A percentile compares a stretch with the other conserved stretches of the same genome.
Conservation (phyloP, 2,113 vertebrate species). For the Passer montanus region DNA sequence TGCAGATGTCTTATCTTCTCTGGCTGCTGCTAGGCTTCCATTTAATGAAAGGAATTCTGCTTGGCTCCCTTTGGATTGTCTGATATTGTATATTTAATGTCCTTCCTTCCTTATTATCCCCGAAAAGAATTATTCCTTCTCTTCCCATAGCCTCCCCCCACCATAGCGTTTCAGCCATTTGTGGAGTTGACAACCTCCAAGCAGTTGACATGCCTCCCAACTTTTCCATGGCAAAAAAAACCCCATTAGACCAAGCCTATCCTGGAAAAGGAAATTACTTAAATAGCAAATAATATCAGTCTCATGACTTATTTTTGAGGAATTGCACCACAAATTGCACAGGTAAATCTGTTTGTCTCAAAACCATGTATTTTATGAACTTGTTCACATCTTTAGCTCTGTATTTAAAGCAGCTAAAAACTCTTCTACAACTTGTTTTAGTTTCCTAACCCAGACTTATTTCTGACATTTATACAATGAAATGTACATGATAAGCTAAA, state of each 20-base stretch:
- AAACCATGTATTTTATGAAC: background rate
- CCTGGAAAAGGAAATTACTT: background rate
- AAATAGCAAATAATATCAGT: background rate
- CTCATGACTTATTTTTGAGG: background rate
- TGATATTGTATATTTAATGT: background rate
- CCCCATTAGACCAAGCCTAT: background rate
- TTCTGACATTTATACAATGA: background rate
- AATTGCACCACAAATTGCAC: background rate
- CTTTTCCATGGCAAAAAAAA: background rate
- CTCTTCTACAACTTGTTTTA: background rate
- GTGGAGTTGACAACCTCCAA: background rate
- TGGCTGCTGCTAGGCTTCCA: background rate
- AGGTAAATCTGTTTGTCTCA: background rate
- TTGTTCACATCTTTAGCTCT: background rate
- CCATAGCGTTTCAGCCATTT: background rate
- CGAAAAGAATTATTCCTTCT: background rate
- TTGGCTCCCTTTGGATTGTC: background rate
- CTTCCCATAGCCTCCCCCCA: background rate
- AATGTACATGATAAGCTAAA: background rate
- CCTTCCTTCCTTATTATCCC: background rate
- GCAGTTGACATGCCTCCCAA: background rate
- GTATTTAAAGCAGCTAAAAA: background rate
- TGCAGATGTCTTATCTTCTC: accelerated
- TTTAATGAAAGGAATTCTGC: background rate
- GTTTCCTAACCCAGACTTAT: background rate